Conservation (phyloP, 2,888 invertebrate genomes). For the Dexiosoma caninum region DNA sequence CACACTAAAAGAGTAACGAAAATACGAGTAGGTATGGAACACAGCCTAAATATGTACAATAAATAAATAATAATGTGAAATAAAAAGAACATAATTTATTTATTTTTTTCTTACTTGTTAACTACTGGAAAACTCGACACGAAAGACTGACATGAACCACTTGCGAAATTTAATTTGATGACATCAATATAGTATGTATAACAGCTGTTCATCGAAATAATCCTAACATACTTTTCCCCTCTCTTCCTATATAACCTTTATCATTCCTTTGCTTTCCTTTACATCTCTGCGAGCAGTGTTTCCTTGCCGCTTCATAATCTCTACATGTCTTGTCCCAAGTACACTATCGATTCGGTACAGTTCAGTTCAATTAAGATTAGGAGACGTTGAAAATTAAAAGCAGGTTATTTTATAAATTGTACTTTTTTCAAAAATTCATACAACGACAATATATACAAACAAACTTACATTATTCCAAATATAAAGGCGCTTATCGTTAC, state of each 20-base stretch:
- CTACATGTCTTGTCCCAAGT: background rate
- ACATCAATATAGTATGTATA: too few relatives aligned
- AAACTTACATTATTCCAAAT: conserved; percentile 38
- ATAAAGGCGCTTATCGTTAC: conserved; percentile 84
- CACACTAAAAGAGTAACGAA: background rate
- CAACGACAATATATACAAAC: conserved; percentile 10
- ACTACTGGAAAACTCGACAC: background rate
- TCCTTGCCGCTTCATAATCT: conserved; percentile 24
- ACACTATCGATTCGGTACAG: background rate
- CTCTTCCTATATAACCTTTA: conserved; percentile 18
- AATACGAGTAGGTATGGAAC: background rate
- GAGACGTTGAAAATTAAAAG: background rate
- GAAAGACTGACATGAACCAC: background rate
- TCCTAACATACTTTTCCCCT: conserved; percentile 2
- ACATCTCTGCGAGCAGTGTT: conserved; percentile 55
- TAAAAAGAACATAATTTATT: too few relatives aligned
- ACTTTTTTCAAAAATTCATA: background rate
- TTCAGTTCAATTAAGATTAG: conserved; percentile 17
- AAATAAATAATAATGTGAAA: too few relatives aligned
- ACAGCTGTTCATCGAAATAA: conserved; percentile 38
- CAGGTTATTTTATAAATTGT: background rate
- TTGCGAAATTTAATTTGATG: background rate
- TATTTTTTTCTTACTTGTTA: background rate
- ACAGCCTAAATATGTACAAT: too few relatives aligned
- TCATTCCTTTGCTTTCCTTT: conserved; percentile 48